A percentile compares a stretch with the other conserved stretches of the same genome.
Conservation (phyloP, 2,888 invertebrate species). For the Charanyca ferruginea region DNA sequence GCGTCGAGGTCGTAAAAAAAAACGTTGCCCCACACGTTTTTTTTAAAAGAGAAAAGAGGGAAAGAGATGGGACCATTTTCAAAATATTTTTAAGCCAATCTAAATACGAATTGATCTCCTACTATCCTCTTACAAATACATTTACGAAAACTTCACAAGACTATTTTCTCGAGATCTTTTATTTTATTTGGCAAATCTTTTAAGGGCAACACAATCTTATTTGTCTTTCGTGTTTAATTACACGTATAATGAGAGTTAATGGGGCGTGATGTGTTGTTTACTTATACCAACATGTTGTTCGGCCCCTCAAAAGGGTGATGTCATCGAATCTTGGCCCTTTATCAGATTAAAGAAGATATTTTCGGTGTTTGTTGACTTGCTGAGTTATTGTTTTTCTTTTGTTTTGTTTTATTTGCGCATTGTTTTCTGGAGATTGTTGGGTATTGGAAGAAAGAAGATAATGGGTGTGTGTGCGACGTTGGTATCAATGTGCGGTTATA, state of each 20-base stretch:
- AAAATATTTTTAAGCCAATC: neutral
- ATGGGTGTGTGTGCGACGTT: too few species aligned
- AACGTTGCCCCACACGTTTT: too few species aligned
- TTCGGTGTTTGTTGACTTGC: constrained; percentile 38
- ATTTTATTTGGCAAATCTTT: constrained; percentile 53
- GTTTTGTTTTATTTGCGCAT: constrained; percentile 32
- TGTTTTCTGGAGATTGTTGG: neutral
- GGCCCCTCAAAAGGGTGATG: constrained; percentile 48
- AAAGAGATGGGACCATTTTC: too few species aligned
- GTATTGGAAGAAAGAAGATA: neutral
- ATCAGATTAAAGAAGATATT: constrained; percentile 52
- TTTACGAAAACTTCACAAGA: constrained; percentile 32
- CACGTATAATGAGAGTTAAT: constrained; percentile 60
- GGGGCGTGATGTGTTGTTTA: constrained; percentile 55
- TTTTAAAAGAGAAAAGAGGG: too few species aligned
- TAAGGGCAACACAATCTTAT: constrained; percentile 59
- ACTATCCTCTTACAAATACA: constrained; percentile 28
- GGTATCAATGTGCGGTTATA: too few species aligned
- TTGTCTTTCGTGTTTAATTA: constrained; percentile 62
- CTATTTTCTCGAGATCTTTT: constrained; percentile 51
- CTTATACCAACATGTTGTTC: constrained; percentile 48
- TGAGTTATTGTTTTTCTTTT: constrained; percentile 50
- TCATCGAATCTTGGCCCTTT: constrained; percentile 53
- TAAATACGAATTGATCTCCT: constrained; percentile 3
- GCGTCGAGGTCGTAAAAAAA: too few species aligned